Percentiles rank a stretch among this genome's conserved stretches.
These are phyloP conservation scores for Cyclina sinensis DNA, from an alignment of 1,140 invertebrate genomes.

Conservation along the genomic window DNA sequence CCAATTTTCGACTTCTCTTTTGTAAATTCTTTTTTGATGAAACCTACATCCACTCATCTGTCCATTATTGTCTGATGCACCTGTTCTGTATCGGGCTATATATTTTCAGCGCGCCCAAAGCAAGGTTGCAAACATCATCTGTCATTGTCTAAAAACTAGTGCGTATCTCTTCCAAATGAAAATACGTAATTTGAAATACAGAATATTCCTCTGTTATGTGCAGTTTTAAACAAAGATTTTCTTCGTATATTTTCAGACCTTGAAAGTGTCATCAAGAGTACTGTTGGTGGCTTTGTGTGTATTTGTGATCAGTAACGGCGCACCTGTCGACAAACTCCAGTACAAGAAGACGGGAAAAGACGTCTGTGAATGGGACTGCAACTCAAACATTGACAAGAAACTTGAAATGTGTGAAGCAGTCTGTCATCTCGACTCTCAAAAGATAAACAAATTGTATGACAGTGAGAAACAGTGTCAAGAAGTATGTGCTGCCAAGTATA, in stretches of 20 bases:
- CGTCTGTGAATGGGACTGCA: not conserved
- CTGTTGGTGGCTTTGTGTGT: not conserved
- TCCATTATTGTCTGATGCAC: too few relatives aligned
- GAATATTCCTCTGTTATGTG: too few relatives aligned
- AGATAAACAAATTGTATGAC: not conserved
- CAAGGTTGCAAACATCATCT: too few relatives aligned
- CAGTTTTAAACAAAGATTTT: too few relatives aligned
- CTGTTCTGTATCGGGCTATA: too few relatives aligned
- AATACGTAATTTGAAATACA: too few relatives aligned
- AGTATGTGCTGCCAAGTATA: not conserved
- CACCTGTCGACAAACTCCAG: not conserved
- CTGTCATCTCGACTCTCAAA: not conserved
- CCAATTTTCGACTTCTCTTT: too few relatives aligned
- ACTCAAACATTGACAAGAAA: not conserved
- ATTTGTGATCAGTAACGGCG: not conserved
- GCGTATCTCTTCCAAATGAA: too few relatives aligned
- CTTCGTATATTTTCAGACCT: not conserved
- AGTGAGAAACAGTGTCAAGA: not conserved
- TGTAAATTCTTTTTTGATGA: too few relatives aligned
- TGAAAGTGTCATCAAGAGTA: not conserved
- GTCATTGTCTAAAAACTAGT: too few relatives aligned
- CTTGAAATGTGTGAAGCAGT: not conserved
- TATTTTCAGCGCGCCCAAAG: too few relatives aligned
- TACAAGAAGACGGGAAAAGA: not conserved
- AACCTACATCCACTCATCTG: too few relatives aligned